Conservation (phyloP, 2,113 vertebrate species). For the Caracal caracal region DNA sequence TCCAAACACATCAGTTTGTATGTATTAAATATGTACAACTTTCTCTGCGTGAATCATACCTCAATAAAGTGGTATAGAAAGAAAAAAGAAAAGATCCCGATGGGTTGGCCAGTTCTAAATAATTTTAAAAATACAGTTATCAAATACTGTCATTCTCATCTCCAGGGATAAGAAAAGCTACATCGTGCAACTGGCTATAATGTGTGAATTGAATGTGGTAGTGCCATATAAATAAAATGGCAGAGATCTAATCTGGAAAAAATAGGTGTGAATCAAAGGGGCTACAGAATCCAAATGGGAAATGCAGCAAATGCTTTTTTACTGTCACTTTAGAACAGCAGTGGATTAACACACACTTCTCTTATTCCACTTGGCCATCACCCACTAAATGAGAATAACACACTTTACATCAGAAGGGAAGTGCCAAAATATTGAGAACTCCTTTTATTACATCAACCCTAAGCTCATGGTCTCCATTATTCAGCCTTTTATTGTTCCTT, state of each 20-base stretch:
- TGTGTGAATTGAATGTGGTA: slow-evolving; percentile 81
- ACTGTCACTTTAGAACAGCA: slow-evolving; percentile 51
- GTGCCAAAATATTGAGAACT: slow-evolving; percentile 81
- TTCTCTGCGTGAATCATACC: neutral
- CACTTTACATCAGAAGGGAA: slow-evolving; percentile 79
- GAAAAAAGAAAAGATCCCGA: slow-evolving; percentile 51
- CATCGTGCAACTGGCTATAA: slow-evolving; percentile 77
- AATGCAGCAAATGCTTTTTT: slow-evolving; percentile 81
- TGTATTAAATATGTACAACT: neutral
- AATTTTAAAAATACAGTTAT: slow-evolving; percentile 76
- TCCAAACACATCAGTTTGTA: neutral
- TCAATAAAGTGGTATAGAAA: neutral
- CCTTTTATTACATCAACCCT: slow-evolving; percentile 74
- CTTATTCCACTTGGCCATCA: slow-evolving; percentile 78
- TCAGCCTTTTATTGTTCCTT: slow-evolving; percentile 78
- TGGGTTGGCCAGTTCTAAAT: slow-evolving; percentile 75
- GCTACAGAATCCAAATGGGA: slow-evolving; percentile 73
- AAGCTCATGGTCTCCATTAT: slow-evolving; percentile 77
- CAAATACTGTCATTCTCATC: slow-evolving; percentile 69
- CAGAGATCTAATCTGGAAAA: slow-evolving; percentile 81
- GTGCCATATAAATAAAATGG: slow-evolving; percentile 79
- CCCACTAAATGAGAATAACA: slow-evolving; percentile 85
- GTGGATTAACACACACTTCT: slow-evolving; percentile 83
- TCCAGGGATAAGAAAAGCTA: slow-evolving; percentile 68
- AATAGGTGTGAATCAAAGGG: slow-evolving; percentile 84